Conservation (phyloP, 2,797 vertebrate genomes). For the Typhlichthys eigenmanni region DNA sequence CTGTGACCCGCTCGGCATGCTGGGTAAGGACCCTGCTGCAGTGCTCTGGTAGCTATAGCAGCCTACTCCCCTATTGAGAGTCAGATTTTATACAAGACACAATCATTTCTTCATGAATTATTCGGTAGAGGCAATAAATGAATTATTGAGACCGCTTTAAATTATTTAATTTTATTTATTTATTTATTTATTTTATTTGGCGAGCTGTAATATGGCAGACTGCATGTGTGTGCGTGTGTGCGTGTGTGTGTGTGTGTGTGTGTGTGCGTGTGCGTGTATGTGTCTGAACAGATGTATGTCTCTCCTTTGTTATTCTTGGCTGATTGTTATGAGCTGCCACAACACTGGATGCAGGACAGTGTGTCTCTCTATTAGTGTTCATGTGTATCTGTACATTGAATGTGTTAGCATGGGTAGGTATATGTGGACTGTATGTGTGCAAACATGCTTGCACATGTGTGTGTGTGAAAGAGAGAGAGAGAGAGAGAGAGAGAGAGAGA, state of each 20-base stretch:
- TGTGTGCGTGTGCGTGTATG: constrained; percentile 6
- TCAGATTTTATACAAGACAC: constrained; percentile 11
- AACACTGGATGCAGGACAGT: constrained; percentile 3
- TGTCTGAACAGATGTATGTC: not conserved
- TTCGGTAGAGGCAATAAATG: constrained; percentile 20
- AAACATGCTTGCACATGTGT: constrained; percentile 7
- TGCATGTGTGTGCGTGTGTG: constrained; percentile 13
- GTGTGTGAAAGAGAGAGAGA: constrained; percentile 10
- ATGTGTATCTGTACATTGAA: constrained; percentile 17
- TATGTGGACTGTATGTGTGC: not conserved
- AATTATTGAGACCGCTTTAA: constrained; percentile 3
- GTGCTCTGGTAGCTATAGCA: not conserved
- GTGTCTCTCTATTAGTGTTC: not conserved
- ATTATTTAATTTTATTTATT: too few relatives aligned
- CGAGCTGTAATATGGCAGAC: constrained; percentile 12
- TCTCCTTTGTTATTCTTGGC: not conserved
- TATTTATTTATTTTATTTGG: constrained; percentile 1
- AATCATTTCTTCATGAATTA: constrained; percentile 17
- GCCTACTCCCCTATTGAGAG: not conserved
- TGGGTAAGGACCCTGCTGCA: constrained; percentile 10
- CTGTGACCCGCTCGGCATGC: constrained; percentile 2
- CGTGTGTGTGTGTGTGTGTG: too few relatives aligned
- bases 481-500: constrained; percentile 7
- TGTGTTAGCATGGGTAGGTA: not conserved
- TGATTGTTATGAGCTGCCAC: not conserved